Evolutionary conservation across 1,140 invertebrate species (phyloP), one percentile per base, ranked within the genome.

Genomic region (Drosophila ercepeae): DNA sequence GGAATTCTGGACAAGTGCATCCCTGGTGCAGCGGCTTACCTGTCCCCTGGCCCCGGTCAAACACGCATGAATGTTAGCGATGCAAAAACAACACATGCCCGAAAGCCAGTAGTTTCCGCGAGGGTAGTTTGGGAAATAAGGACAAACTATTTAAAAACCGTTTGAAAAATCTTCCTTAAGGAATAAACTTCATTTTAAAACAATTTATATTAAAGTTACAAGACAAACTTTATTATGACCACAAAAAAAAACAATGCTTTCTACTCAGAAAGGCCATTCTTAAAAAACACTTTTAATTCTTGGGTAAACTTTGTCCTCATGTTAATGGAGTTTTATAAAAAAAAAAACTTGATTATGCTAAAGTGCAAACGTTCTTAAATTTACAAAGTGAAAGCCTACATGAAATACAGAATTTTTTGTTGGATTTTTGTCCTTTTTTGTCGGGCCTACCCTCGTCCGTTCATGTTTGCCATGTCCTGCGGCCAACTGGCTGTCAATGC

Each of bases 401-500:
- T 41, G 13, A 19, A 46, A 11, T 32, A 21, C 14, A 1, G 7
- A 7, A 2, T 9, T 25, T 23, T 34, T 34, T 36, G 32, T 19
- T 42, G 6, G 6, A 2, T 36, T n/a, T 36, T 36, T 11, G 2
- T 36, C 2, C 21, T 36, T 36, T 36, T 42, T 58, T 27, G 19
- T 21, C 11, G 39, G n/a, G 58, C 49, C 49, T 25, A 13, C 23
- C 49, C 46, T 61, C 45, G 19, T 14, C 16, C 11, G 45, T 19
- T 23, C 50, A 44, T 61, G 69, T 61, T 71, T 34, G 57, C 23
- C 72, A 16, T 74, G 72, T 73, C 60, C 72, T 68, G 70, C 54
- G 70, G 73, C 71, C 55, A 75, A 55, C 54, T 42, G 71, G 19
- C 73, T 75, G 73, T 75, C 73, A 55, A 74, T 75, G 70, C 63